A percentile compares a stretch with the other conserved stretches of the same genome.
Conservation (phyloP, 2,797 vertebrate genomes). For the Bryconaethiops microstoma region DNA sequence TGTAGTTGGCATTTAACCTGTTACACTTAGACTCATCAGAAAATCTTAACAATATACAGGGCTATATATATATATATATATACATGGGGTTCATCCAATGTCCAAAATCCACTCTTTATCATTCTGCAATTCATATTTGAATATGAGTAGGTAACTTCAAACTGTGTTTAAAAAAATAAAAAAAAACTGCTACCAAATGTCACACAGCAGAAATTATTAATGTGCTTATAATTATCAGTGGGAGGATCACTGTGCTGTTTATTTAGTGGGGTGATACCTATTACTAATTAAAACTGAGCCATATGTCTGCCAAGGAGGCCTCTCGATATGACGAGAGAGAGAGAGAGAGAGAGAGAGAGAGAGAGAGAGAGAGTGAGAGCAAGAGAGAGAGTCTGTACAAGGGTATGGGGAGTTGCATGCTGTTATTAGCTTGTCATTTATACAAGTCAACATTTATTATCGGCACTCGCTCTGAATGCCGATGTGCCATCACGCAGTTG, state of each 20-base stretch:
- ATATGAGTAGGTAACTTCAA: neutral
- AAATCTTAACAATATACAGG: too few relatives aligned
- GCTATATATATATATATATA: too few relatives aligned
- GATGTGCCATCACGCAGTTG: neutral
- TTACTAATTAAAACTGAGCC: slow-evolving; percentile 56
- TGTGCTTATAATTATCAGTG: slow-evolving; percentile 20
- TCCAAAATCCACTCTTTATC: too few relatives aligned
- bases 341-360: neutral
- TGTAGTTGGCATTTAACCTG: too few relatives aligned
- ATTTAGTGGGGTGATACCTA: slow-evolving; percentile 51
- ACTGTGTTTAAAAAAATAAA: neutral
- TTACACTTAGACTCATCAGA: too few relatives aligned
- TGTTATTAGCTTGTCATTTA: slow-evolving; percentile 43
- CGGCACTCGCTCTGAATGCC: slow-evolving; percentile 10
- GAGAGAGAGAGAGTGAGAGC: too few relatives aligned
- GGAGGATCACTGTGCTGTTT: slow-evolving; percentile 36
- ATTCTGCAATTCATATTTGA: too few relatives aligned
- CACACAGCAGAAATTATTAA: slow-evolving; percentile 1
- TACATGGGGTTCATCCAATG: too few relatives aligned
- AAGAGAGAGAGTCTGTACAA: neutral
- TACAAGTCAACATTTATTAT: slow-evolving; percentile 45
- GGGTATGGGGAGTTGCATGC: slow-evolving; percentile 35
- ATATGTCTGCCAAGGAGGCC: slow-evolving; percentile 42
- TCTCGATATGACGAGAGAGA: slow-evolving; percentile 44
- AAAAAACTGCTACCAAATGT: neutral